Conservation (phyloP, 2,113 vertebrate genomes). For the Telmatochromis brichardi region DNA sequence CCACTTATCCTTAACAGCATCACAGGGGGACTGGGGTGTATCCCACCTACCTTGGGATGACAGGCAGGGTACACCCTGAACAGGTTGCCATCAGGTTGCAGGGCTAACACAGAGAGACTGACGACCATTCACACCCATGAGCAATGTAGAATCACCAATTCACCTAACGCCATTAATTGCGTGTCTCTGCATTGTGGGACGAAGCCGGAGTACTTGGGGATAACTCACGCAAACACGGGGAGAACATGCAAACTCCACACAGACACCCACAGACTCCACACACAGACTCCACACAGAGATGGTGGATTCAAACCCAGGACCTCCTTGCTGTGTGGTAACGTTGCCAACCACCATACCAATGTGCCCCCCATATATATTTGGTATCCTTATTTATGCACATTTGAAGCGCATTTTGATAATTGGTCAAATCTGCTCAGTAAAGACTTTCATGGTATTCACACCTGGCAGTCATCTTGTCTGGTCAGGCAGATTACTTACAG, state of each 20-base stretch:
- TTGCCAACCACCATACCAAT: not conserved
- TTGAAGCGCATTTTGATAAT: not conserved
- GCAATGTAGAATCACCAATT: not conserved
- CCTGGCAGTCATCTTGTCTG: not conserved
- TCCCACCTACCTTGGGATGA: not conserved
- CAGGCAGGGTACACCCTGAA: not conserved
- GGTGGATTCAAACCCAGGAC: not conserved
- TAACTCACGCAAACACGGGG: not conserved
- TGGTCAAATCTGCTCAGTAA: not conserved
- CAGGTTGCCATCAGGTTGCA: not conserved
- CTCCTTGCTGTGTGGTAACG: not conserved
- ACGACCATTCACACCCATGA: not conserved
- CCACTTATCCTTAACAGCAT: not conserved
- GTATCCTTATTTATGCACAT: not conserved
- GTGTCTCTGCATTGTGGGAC: not conserved
- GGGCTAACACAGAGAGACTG: not conserved
- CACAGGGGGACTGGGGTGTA: not conserved
- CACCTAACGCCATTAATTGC: not conserved
- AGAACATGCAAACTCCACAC: not conserved
- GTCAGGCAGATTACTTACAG: not conserved
- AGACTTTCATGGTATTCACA: not conserved
- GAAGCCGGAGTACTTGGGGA: not conserved
- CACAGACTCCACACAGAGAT: not conserved
- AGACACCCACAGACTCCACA: not conserved
- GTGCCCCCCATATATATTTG: not conserved